Evolutionary conservation across 37 sponge, comb jelly and placozoan species (phyloP).

Genomic region (Axinella damicornis): DNA sequence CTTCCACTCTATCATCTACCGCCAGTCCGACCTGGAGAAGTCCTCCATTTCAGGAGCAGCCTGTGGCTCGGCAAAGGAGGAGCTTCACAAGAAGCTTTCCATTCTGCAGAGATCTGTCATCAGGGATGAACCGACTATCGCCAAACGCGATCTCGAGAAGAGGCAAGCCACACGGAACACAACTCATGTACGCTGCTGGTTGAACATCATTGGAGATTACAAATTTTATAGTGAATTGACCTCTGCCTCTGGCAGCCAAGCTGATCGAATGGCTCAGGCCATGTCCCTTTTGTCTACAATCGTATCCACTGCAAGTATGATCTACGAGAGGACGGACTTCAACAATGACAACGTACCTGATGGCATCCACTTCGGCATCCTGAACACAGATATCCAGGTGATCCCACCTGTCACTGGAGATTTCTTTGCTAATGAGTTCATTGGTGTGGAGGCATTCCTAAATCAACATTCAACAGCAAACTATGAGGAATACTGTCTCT

Average conservation of each 20-base stretch:
- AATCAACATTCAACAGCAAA: slow-evolving; percentile 63
- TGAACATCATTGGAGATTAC: slow-evolving; percentile 53
- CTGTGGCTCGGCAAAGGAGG: slow-evolving; percentile 55
- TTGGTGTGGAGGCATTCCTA: slow-evolving; percentile 86
- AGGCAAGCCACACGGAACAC: slow-evolving; percentile 13
- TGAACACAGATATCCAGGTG: slow-evolving; percentile 1
- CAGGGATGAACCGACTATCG: not conserved
- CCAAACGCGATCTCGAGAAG: not conserved
- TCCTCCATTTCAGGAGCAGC: slow-evolving; percentile 14
- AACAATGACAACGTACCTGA: not conserved
- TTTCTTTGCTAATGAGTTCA: slow-evolving; percentile 27
- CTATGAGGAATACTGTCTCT: slow-evolving; percentile 75
- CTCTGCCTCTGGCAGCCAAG: not conserved
- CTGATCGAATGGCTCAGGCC: slow-evolving; percentile 7
- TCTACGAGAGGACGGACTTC: slow-evolving; percentile 62
- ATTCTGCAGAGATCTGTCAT: not conserved
- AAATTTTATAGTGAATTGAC: slow-evolving; percentile 38
- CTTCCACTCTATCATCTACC: slow-evolving; percentile 71
- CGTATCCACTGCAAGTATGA: slow-evolving; percentile 12
- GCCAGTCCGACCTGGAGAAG: slow-evolving; percentile 48
- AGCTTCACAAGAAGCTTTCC: slow-evolving; percentile 11
- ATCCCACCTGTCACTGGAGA: not conserved
- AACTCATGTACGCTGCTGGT: slow-evolving; percentile 40
- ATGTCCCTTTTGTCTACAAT: slow-evolving; percentile 11
- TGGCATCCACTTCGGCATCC: slow-evolving; percentile 64